phyloP scores from a whole-genome alignment of 2,888 invertebrate species.

The Drosophila mettleri region DNA sequence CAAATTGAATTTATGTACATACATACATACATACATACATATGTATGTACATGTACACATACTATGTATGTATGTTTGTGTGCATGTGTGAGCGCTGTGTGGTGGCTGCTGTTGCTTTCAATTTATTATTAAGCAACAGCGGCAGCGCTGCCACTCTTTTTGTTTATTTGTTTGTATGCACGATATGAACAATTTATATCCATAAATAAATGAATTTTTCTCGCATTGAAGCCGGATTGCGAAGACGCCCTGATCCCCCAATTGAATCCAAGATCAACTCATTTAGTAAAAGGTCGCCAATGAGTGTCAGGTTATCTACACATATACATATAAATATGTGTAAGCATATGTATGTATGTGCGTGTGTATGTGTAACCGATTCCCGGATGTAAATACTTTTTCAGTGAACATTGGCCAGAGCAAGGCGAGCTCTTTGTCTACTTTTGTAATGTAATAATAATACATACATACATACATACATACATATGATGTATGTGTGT shows the following conservation, averaged over 20 bases:
- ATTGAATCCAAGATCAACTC: constrained; percentile 51
- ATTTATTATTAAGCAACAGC: constrained; percentile 48
- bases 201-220: constrained; percentile 49
- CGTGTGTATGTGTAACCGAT: constrained; percentile 1
- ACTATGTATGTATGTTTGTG: background rate
- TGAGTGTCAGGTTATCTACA: constrained; percentile 27
- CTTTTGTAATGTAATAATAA: background rate
- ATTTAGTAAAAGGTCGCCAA: constrained; percentile 49
- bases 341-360: background rate
- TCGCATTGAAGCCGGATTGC: constrained; percentile 44
- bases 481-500: background rate
- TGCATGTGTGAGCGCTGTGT: background rate
- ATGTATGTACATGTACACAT: background rate
- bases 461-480: background rate
- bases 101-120: constrained; percentile 29
- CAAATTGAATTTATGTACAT: constrained; percentile 40
- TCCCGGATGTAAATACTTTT: constrained; percentile 38
- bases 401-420: constrained; percentile 8
- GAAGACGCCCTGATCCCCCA: constrained; percentile 30
- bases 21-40: background rate
- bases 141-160: constrained; percentile 36
- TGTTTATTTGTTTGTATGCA: constrained; percentile 25
- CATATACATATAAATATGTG: constrained; percentile 1
- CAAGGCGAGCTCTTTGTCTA: constrained; percentile 16
- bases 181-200: constrained; percentile 30